Evolutionary conservation across 2,113 vertebrate species (phyloP), one percentile per base, ranked within the genome.

Genomic region (Aegotheles bennettii): DNA sequence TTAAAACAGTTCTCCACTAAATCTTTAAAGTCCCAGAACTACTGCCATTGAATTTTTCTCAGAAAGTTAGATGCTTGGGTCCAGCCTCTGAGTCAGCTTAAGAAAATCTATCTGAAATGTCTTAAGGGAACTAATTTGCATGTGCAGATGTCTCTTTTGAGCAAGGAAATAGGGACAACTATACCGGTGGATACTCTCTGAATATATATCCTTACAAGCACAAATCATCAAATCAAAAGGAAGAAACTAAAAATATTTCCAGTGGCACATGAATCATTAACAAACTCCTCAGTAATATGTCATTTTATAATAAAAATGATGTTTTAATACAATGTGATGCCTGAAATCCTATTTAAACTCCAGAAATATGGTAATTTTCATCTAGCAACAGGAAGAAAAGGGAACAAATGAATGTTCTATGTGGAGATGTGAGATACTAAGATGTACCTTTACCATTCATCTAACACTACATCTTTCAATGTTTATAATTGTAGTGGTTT

Each of bases 401-500:
- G 64, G 56, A 90, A 56, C 16, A 84, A 75, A 79, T 64, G 3
- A 56, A 57, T 69, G 16, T 47, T 84, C 43, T 73, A 5, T 15
- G 21, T 36, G 50, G 45, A 90, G 29, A 89, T 78, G 43, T 71
- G 83, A 80, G 50, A 87, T 68, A 48, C 24, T 53, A 57, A 90
- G 90, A 59, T 8, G 15, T 59, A 38, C 12, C 36, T 69, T 61
- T 70, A 82, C 16, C 19, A 24, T 57, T 84, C 47, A 60, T 23
- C 51, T 94, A 94, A 97, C 47, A 33, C 18, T 80, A 13, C 7
- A 2, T 86, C 35, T 95, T 93, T 89, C 43, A 25, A 78, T 84
- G 40, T 71, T 95, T 90, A 17, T 76, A 48, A 93, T 96, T 97
- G 23, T 91, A 99, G 99, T 99, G 99, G 99, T 99, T 99, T 98